phyloP scores from a whole-genome alignment of 1,140 invertebrate genomes.

The Drosophila suzukii region DNA sequence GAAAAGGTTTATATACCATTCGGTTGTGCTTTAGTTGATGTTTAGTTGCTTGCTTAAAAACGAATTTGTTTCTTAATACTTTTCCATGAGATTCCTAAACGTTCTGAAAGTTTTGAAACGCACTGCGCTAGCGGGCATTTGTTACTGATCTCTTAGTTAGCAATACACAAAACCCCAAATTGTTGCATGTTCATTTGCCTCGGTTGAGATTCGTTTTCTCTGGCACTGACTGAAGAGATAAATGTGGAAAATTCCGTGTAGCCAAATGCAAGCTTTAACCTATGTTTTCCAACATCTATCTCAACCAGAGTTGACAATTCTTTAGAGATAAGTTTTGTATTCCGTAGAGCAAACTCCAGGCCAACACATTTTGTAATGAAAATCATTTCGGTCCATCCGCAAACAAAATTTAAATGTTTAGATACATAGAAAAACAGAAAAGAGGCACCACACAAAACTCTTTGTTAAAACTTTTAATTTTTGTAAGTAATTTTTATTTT shows the following conservation, averaged over 20 bases:
- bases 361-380: constrained; percentile 14
- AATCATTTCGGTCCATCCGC: constrained; percentile 7
- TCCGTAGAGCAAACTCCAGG: constrained; percentile 17
- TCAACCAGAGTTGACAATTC: constrained; percentile 12
- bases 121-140: constrained; percentile 41
- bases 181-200: constrained; percentile 50
- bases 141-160: constrained; percentile 49
- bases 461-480: constrained; percentile 4
- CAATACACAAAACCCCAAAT: constrained; percentile 33
- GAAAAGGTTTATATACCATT: not conserved
- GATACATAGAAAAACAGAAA: not conserved
- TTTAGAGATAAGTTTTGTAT: constrained; percentile 44
- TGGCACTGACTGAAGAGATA: constrained; percentile 8
- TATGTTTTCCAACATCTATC: constrained; percentile 9
- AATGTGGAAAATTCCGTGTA: not conserved
- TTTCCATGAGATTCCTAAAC: not conserved
- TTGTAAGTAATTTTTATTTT: constrained; percentile 37
- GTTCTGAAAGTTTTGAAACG: constrained; percentile 15
- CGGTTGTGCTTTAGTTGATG: not conserved
- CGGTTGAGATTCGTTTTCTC: constrained; percentile 12
- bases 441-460: constrained; percentile 14
- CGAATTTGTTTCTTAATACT: too few species aligned
- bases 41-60: not conserved
- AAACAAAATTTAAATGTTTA: constrained; percentile 26
- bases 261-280: constrained; percentile 6